Evolutionary conservation across 2,113 vertebrate species (phyloP).

Genomic region (Calonectris borealis): DNA sequence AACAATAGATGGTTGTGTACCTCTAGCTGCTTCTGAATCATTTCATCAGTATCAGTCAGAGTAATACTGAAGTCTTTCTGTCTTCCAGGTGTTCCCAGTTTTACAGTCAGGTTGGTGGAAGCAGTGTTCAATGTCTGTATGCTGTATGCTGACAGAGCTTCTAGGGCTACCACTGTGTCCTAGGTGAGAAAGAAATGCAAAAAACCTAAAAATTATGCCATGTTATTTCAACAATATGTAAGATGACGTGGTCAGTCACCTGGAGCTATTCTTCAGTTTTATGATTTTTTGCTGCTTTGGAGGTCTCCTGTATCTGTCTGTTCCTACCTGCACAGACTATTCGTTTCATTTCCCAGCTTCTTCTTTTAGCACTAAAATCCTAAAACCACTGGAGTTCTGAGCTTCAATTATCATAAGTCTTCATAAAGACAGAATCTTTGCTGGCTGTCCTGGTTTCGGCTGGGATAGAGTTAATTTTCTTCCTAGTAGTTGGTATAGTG

Average conservation of each 20-base stretch:
- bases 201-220: neutral
- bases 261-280: neutral
- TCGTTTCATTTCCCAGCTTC: neutral
- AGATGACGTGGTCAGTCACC: neutral
- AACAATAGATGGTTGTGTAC: constrained; percentile 21
- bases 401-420: neutral
- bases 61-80: neutral
- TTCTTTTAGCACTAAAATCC: neutral
- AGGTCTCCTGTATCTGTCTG: neutral
- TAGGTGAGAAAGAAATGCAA: constrained; percentile 22
- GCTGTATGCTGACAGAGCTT: constrained; percentile 79
- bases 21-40: constrained; percentile 74
- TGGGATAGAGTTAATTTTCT: no score
- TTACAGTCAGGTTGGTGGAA: constrained; percentile 26
- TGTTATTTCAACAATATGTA: neutral
- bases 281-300: neutral
- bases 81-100: constrained; percentile 51
- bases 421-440: neutral
- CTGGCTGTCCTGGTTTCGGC: no score
- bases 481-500: no score
- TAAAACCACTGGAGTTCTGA: neutral
- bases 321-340: neutral
- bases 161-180: constrained; percentile 83
- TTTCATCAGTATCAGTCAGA: constrained; percentile 35
- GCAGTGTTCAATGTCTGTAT: neutral